Conservation (phyloP, 2,797 vertebrate species). For the Menidia menidia region DNA sequence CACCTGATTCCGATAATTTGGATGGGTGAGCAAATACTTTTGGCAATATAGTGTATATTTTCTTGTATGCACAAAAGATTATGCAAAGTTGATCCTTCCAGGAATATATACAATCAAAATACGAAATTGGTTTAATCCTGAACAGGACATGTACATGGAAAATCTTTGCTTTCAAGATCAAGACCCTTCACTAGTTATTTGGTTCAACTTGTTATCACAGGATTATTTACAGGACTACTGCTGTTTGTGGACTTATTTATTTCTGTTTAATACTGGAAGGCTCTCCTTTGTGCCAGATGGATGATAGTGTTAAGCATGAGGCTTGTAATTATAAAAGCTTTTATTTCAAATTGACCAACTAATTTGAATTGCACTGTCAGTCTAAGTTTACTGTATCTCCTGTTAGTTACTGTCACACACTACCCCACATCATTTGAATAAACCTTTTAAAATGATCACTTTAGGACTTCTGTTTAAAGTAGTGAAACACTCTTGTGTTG, state of each 20-base stretch:
- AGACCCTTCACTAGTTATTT: background rate
- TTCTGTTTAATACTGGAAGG: constrained; percentile 32
- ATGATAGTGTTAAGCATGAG: constrained; percentile 17
- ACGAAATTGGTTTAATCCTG: no score
- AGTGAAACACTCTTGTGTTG: constrained; percentile 2
- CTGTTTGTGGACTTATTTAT: constrained; percentile 19
- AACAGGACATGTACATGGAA: background rate
- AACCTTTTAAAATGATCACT: constrained; percentile 30
- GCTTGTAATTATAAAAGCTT: constrained; percentile 37
- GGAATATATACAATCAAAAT: background rate
- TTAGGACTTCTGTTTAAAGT: constrained; percentile 16
- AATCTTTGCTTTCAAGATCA: background rate
- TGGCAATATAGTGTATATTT: no score
- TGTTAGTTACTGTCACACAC: constrained; percentile 6
- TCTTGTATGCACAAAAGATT: no score
- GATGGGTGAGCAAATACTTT: no score
- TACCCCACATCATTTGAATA: constrained; percentile 22
- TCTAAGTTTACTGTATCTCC: constrained; percentile 25
- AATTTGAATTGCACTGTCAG: constrained; percentile 10
- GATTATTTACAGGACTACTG: constrained; percentile 20
- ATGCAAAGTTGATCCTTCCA: no score
- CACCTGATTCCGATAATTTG: no score
- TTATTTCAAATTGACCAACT: constrained; percentile 21
- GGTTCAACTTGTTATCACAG: background rate
- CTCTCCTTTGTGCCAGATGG: constrained; percentile 2